These are phyloP conservation scores for Acanthurus tractus DNA, from an alignment of 2,797 vertebrate genomes.

Conservation along the genomic window DNA sequence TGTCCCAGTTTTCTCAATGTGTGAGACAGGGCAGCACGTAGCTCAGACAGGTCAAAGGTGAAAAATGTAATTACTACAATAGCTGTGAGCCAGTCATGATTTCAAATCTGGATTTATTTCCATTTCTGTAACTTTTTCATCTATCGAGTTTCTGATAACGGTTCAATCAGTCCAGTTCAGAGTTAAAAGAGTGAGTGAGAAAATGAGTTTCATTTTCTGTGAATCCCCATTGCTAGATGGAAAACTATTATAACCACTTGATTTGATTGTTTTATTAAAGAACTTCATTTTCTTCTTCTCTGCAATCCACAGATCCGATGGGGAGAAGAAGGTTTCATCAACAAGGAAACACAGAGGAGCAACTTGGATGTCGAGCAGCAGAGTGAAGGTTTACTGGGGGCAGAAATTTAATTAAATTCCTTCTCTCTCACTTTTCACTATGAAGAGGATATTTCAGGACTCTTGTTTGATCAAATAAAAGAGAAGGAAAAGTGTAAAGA, in stretches of 20 bases:
- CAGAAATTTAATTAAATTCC: conserved; percentile 36
- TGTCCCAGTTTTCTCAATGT: background rate
- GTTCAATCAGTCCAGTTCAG: too few relatives aligned
- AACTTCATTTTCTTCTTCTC: background rate
- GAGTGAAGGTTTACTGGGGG: conserved; percentile 42
- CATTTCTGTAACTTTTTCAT: background rate
- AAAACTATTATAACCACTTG: conserved; percentile 7
- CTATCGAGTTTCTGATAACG: too few relatives aligned
- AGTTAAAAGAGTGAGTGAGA: too few relatives aligned
- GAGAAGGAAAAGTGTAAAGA: background rate
- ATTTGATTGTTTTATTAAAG: conserved; percentile 17
- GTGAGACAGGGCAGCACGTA: too few relatives aligned
- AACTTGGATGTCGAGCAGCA: background rate
- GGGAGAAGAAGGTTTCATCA: background rate
- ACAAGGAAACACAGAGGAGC: conserved; percentile 1
- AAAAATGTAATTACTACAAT: conserved; percentile 17
- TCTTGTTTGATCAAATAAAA: conserved; percentile 19
- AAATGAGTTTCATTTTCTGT: background rate
- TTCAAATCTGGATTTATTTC: conserved; percentile 5
- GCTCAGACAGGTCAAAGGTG: background rate
- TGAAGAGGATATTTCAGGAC: conserved; percentile 33
- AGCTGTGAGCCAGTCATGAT: conserved; percentile 3
- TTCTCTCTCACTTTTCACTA: background rate
- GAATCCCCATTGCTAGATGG: background rate
- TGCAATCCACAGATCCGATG: background rate